Base-by-base conservation (phyloP, 1,140 invertebrate genomes). In the Meloidogyne floridensis region DNA sequence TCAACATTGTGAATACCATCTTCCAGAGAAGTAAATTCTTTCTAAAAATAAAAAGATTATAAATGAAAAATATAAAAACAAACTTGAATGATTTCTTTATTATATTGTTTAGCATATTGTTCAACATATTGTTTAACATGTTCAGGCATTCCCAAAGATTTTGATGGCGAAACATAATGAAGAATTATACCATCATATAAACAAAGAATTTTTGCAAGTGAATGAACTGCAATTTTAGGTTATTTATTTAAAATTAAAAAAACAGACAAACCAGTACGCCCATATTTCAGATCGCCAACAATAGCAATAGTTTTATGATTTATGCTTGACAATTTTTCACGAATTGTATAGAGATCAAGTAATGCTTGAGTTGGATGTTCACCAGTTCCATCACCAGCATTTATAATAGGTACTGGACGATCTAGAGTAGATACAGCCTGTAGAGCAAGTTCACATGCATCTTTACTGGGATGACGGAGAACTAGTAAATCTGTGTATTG, bases 291-390 rank as follows among this genome's bases (percentile, higher is more conserved):
- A 91, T 99, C 98, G 9, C 98, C 98, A 73, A 98, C 92, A 90
- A 93, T 90, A 11, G 93, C 92, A 18, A 93, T 92, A 93, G 94
- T 97, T 2, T 98, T 92, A 0, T 95, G 95, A 90, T 99, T 98
- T 0, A 99, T 96, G 0, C 97, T 99, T 82, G 97, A 97, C 84
- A 99, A 18, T 47, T 79, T 71, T 91, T 98, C 95, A 88, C 97
- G 92, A 85, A 99, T 99, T 18, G 97, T 98, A 88, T 98, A 99
- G 8, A 99, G 93, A 91, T 99, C 98, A 1, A 99, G 91, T 15
- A 99, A 91, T 0, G 98, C 97, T 92, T 99, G 98, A 0, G 96
- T 98, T 0, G 98, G 98, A 92, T 99, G 98, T 91, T 99, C 96
- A 0, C 98, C 98, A 6, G 95, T 93, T 43, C 98, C 98, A 92